Conservation (phyloP, 2,888 invertebrate genomes). For the Dryobotodes eremita region DNA sequence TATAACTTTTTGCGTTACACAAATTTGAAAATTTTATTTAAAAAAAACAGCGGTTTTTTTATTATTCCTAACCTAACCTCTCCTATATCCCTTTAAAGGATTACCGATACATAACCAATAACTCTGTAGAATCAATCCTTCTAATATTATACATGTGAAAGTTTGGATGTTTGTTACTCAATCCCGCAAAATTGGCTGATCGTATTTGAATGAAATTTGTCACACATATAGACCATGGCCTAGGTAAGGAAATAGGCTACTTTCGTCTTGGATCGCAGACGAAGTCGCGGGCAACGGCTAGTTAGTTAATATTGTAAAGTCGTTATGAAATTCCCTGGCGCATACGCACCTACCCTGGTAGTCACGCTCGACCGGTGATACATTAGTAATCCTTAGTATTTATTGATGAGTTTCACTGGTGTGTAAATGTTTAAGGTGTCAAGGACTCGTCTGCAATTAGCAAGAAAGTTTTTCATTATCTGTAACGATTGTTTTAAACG, state of each 20-base stretch:
- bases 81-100: too few species aligned
- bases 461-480: conserved; percentile 50
- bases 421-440: conserved; percentile 65
- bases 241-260: not conserved
- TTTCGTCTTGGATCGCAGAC: not conserved
- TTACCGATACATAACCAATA: too few species aligned
- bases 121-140: not conserved
- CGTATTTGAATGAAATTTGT: not conserved
- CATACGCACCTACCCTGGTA: conserved; percentile 45
- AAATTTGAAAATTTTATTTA: too few species aligned
- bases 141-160: not conserved
- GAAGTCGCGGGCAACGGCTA: not conserved
- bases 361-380: conserved; percentile 60
- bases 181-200: not conserved
- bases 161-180: not conserved
- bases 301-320: conserved; percentile 19
- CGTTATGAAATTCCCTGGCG: conserved; percentile 66
- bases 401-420: conserved; percentile 73
- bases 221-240: too few species aligned
- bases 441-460: conserved; percentile 64
- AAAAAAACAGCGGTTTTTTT: too few species aligned
- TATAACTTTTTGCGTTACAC: too few species aligned
- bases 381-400: conserved; percentile 59
- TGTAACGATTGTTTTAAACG: conserved; percentile 45
- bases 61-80: too few species aligned